Conservation (phyloP, 2,888 invertebrate species). For the Ariolimax columbianus region DNA sequence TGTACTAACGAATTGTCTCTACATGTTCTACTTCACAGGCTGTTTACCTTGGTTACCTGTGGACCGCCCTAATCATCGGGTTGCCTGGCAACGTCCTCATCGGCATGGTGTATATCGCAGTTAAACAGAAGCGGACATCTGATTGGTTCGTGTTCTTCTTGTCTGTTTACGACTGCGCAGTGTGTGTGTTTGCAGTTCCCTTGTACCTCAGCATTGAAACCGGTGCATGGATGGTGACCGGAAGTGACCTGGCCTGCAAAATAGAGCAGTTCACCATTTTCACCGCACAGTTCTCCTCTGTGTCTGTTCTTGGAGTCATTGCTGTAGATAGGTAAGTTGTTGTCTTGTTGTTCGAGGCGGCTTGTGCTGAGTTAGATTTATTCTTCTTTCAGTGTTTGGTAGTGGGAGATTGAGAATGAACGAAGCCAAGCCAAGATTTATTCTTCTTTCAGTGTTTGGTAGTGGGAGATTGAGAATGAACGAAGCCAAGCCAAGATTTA, state of each 20-base stretch:
- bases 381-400: no score
- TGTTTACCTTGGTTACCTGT: slow-evolving; percentile 45
- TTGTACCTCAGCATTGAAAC: slow-evolving; percentile 51
- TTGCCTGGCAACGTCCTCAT: slow-evolving; percentile 50
- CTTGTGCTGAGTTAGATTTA: no score
- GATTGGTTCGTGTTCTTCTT: slow-evolving; percentile 53
- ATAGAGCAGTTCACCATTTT: slow-evolving; percentile 46
- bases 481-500: no score
- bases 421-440: no score
- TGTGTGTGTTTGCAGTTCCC: slow-evolving; percentile 50
- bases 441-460: no score
- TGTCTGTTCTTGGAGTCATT: slow-evolving; percentile 41
- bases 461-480: no score
- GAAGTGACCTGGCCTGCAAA: slow-evolving; percentile 50
- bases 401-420: no score
- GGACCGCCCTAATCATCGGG: slow-evolving; percentile 47
- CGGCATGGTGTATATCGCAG: slow-evolving; percentile 36
- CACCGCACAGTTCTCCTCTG: slow-evolving; percentile 45
- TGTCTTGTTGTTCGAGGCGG: no score
- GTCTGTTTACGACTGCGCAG: slow-evolving; percentile 50
- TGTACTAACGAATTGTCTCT: no score
- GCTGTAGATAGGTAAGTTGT: slow-evolving; percentile 51
- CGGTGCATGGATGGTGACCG: slow-evolving; percentile 43
- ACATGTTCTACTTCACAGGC: slow-evolving; percentile 3
- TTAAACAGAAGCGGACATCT: slow-evolving; percentile 46